Percentiles rank a stretch among this genome's conserved stretches.
Evolutionary conservation across 2,888 invertebrate genomes (phyloP).

Genomic region (Macaria notata): DNA sequence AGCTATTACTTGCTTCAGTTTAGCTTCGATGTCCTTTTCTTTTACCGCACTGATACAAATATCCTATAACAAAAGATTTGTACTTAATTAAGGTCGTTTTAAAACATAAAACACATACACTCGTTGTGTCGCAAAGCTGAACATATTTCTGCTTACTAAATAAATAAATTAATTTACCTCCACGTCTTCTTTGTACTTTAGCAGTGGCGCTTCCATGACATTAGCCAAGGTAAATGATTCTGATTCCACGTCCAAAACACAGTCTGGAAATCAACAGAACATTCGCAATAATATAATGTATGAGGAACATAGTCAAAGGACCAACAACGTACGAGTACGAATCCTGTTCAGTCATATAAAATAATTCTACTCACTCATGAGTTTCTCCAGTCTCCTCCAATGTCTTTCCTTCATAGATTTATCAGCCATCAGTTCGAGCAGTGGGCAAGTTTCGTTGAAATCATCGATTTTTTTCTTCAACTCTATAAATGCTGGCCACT

Average conservation of each 20-base stretch:
- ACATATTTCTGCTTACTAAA: no score
- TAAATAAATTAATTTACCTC: slow-evolving; percentile 78
- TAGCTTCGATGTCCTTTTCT: slow-evolving; percentile 95
- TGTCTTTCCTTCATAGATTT: slow-evolving; percentile 92
- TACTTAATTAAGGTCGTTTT: background rate
- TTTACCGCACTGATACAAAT: slow-evolving; percentile 95
- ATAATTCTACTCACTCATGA: slow-evolving; percentile 59
- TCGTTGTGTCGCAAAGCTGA: no score
- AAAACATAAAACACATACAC: slow-evolving; percentile 2
- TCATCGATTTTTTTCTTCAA: slow-evolving; percentile 95
- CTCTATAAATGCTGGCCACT: slow-evolving; percentile 94
- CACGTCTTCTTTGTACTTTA: slow-evolving; percentile 92
- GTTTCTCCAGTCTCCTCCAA: slow-evolving; percentile 84
- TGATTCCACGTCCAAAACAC: slow-evolving; percentile 89
- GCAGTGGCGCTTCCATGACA: slow-evolving; percentile 92
- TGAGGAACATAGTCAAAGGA: no score
- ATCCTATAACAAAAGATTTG: slow-evolving; percentile 76
- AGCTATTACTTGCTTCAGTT: slow-evolving; percentile 89
- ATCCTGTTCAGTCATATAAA: no score
- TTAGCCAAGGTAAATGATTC: slow-evolving; percentile 90
- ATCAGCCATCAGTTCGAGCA: slow-evolving; percentile 93
- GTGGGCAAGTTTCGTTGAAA: slow-evolving; percentile 93
- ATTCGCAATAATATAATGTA: no score
- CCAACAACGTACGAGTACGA: no score
- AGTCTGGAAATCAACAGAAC: slow-evolving; percentile 55